Conservation (phyloP, 2,888 invertebrate species). For the Embidobia sp. region DNA sequence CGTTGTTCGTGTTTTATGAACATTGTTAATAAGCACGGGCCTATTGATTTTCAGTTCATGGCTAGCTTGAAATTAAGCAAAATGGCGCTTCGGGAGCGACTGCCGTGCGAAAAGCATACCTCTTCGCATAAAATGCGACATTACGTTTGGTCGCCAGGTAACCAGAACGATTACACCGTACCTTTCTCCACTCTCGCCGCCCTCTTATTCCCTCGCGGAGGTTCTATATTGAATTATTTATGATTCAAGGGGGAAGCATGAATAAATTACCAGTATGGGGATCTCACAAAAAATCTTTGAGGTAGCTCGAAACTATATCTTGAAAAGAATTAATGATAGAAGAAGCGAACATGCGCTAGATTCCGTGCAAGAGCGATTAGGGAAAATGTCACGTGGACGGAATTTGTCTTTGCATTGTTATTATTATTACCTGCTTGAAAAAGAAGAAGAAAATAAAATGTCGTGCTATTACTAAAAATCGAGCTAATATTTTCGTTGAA, state of each 20-base stretch:
- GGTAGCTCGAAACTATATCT: constrained; percentile 46
- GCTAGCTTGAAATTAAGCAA: constrained; percentile 67
- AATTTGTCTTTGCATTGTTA: constrained; percentile 19
- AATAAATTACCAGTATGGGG: constrained; percentile 57
- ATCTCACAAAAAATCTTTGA: constrained; percentile 56
- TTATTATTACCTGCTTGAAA: too few relatives aligned
- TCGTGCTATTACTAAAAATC: too few relatives aligned
- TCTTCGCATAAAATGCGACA: constrained; percentile 63
- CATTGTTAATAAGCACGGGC: constrained; percentile 75
- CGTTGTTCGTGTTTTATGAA: constrained; percentile 12
- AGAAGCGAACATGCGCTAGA: constrained; percentile 30
- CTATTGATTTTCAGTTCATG: constrained; percentile 75
- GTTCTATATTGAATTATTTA: constrained; percentile 61
- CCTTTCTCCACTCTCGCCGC: constrained; percentile 51
- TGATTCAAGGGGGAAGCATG: constrained; percentile 52
- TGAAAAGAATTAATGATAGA: constrained; percentile 52
- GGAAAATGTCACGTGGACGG: constrained; percentile 34
- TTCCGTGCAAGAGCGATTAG: constrained; percentile 10
- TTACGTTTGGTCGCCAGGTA: constrained; percentile 64
- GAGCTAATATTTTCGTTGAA: too few relatives aligned
- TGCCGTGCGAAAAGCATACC: constrained; percentile 61
- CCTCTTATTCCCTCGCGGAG: constrained; percentile 48
- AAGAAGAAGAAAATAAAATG: too few relatives aligned
- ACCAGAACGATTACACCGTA: constrained; percentile 63
- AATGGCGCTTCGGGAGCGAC: constrained; percentile 68